phyloP scores from a whole-genome alignment of 2,888 invertebrate species.

The Anarsia innoxiella region DNA sequence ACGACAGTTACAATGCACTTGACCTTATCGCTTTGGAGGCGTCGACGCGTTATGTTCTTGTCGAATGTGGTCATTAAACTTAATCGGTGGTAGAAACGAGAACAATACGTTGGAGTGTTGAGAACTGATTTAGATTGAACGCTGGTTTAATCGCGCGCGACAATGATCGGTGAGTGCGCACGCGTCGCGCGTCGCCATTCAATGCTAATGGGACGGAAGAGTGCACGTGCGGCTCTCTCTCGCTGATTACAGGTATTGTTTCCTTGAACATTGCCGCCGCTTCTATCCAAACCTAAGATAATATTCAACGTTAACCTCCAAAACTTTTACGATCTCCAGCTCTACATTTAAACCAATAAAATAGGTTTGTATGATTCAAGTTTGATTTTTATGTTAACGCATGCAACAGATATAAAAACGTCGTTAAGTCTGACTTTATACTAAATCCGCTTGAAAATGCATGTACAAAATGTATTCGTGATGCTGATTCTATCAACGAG shows the following conservation, averaged over 20 bases:
- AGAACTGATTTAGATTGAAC: conserved; percentile 60
- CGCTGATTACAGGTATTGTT: conserved; percentile 50
- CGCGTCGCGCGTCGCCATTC: conserved; percentile 64
- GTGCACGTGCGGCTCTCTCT: conserved; percentile 59
- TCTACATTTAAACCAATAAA: not conserved
- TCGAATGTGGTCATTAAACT: conserved; percentile 60
- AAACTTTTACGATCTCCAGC: too few relatives aligned
- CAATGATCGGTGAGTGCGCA: conserved; percentile 29
- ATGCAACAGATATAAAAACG: conserved; percentile 3
- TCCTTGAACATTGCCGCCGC: conserved; percentile 31
- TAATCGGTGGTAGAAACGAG: conserved; percentile 52
- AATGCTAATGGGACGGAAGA: conserved; percentile 72
- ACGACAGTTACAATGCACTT: conserved; percentile 44
- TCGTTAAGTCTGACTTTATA: conserved; percentile 19
- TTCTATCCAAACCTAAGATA: conserved; percentile 9
- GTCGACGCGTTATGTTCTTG: conserved; percentile 31
- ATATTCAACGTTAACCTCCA: not conserved
- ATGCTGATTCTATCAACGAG: conserved; percentile 48
- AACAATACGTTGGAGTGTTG: conserved; percentile 50
- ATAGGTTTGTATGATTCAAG: not conserved
- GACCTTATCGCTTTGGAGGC: conserved; percentile 37
- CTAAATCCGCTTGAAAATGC: conserved; percentile 24
- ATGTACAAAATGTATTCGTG: conserved; percentile 42
- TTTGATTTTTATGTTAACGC: conserved; percentile 8
- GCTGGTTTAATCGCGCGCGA: conserved; percentile 44